Base-by-base conservation (phyloP, 1,140 invertebrate genomes). In the Phymorhynchus buccinoides region DNA sequence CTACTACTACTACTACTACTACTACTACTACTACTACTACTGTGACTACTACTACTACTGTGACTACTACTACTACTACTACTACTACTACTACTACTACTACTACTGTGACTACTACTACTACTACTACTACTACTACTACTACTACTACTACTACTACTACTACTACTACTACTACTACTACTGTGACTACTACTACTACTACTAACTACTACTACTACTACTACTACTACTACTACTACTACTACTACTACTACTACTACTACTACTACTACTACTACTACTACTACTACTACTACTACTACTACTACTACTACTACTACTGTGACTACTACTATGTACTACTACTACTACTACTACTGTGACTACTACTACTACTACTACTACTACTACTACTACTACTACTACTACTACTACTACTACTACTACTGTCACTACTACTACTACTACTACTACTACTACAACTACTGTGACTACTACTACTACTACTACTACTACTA, bases 1-100 rank as follows among this genome's bases (percentile, higher is more conserved):
- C 44, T 56, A 81, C 44, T 81, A 81, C 4, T 81, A 81, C n/a
- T 56, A 52, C n/a, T 56, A 81, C 44, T 56, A 81, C 2, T 56
- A 56, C 44, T 30, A 81, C 18, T 56, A 81, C 44, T 52, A 56
- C 12, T 81, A 81, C 12, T 56, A 81, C 44, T 56, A 81, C 30
- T 81, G 66, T 44, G 52, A 81, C 44, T 30, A 81, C 12, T 56
- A 81, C 30, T 56, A 81, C 44, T 56, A 62, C 44, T 56, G 39
- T 30, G 22, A 81, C 18, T 56, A 52, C n/a, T 81, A 81, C 27
- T 56, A 56, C 44, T 81, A 56, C 44, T 81, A 81, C 27, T 56
- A 66, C 9, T 9, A 37, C 42, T 75, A 27, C 32, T 66, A 35
- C 44, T 56, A 62, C 7, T n/a, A 41, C 68, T 18, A 30, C 56